A percentile compares a stretch with the other conserved stretches of the same genome.
These are phyloP conservation scores for Chesias legatella DNA, from an alignment of 2,888 invertebrate genomes.

Conservation along the genomic window DNA sequence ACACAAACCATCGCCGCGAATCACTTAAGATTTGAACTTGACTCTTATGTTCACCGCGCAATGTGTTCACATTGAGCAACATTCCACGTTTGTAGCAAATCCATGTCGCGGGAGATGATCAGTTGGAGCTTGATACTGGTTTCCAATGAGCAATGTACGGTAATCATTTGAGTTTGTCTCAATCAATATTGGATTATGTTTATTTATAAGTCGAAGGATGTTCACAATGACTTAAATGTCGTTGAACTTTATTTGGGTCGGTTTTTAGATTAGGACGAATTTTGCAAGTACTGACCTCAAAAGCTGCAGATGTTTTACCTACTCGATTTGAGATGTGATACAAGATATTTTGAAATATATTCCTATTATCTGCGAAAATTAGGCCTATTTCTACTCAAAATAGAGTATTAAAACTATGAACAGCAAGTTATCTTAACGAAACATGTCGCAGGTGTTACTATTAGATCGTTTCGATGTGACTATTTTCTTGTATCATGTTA, in stretches of 20 bases:
- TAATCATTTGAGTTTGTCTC: background rate
- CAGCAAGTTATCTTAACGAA: too few species aligned
- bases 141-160: conserved; percentile 3
- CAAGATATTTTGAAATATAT: too few species aligned
- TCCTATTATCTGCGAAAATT: too few species aligned
- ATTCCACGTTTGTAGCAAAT: background rate
- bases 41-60: conserved; percentile 5
- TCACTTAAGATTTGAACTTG: conserved; percentile 13
- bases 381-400: too few species aligned
- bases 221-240: conserved; percentile 11
- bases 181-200: conserved; percentile 5
- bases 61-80: conserved; percentile 7
- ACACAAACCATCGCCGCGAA: conserved; percentile 11
- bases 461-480: too few species aligned
- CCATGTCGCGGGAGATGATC: background rate
- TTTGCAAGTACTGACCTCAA: conserved; percentile 8
- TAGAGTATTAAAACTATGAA: too few species aligned
- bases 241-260: conserved; percentile 20
- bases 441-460: too few species aligned
- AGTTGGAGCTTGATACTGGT: background rate
- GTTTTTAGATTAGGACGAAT: conserved; percentile 10
- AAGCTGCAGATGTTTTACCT: background rate
- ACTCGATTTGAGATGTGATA: too few species aligned
- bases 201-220: conserved; percentile 21
- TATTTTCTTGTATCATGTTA: too few species aligned